Evolutionary conservation across 2,113 vertebrate genomes (phyloP), one percentile per base, ranked within the genome.

Genomic region (Macroglossus sobrinus): DNA sequence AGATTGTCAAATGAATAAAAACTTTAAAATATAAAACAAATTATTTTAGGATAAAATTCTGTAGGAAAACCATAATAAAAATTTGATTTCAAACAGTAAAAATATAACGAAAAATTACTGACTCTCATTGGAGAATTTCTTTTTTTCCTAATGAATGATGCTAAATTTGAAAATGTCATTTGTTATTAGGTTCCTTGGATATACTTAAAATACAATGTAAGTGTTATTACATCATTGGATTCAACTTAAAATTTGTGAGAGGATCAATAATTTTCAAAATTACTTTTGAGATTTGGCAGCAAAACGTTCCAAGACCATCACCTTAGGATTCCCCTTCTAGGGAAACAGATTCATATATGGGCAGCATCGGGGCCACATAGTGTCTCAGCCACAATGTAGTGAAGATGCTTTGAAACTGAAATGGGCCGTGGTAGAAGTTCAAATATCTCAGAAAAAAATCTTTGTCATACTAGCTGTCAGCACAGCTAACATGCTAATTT

Each of bases 61-160:
- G 16, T 68, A 78, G 10, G 13, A 14, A 21, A 68, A 84, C 26
- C 12, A 84, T 30, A 68, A 84, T 74, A 84, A 87, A 87, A 64
- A 22, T 68, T 87, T 72, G 14, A 79, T 93, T 95, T 91, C 35
- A 57, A 40, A 18, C 1, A 68, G 9, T 74, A 68, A 91, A 85
- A 95, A 43, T 89, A 92, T 7, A 28, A 78, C 55, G 19, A 19
- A 79, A 59, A 89, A 59, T 88, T 97, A 79, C n/a, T 82, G 61
- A 75, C 3, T 69, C 47, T 45, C 1, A n/a, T 9, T 40, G 33
- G 55, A 79, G 13, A 91, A 84, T 91, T 71, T 81, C 7, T 85
- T 79, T 40, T 91, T 95, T 84, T 43, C 47, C 47, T 80, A 84
- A 69, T 79, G 28, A 4, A n/a, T 71, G 24, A 79, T 82, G 19